Evolutionary conservation across 2,797 vertebrate genomes (phyloP).

Genomic region (Catharus ustulatus): DNA sequence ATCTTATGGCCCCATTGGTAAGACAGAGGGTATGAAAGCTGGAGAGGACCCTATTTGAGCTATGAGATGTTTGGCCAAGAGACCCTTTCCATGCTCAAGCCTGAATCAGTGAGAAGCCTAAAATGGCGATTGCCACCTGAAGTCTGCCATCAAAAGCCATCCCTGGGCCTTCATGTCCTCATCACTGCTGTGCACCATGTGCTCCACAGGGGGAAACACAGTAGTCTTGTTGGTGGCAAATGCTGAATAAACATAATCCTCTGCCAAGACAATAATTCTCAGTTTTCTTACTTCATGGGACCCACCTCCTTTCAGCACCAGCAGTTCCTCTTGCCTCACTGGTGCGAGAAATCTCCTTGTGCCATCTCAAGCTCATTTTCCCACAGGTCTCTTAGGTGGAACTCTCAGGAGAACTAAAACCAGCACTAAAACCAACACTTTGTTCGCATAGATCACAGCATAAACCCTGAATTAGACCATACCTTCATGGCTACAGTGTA

Average conservation of each 20-base stretch:
- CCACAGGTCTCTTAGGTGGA: fast-evolving
- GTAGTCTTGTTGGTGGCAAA: not conserved
- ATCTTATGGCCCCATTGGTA: not conserved
- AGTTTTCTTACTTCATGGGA: not conserved
- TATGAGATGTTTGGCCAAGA: not conserved
- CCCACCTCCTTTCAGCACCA: not conserved
- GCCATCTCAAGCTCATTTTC: not conserved
- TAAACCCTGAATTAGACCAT: not conserved
- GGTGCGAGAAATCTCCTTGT: not conserved
- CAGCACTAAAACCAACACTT: not conserved
- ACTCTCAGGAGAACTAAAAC: not conserved
- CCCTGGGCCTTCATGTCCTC: not conserved
- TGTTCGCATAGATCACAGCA: not conserved
- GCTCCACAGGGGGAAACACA: not conserved
- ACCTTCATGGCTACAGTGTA: not conserved
- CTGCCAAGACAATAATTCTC: not conserved
- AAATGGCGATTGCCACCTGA: not conserved
- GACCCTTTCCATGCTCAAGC: not conserved
- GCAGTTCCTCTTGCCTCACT: not conserved
- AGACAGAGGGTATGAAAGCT: not conserved
- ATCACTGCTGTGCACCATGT: not conserved
- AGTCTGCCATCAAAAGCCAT: not conserved
- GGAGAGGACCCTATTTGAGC: not conserved
- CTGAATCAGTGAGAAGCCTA: not conserved
- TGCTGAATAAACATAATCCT: not conserved